Conservation (phyloP, 2,888 invertebrate species). For the Drosophila subquinaria region DNA sequence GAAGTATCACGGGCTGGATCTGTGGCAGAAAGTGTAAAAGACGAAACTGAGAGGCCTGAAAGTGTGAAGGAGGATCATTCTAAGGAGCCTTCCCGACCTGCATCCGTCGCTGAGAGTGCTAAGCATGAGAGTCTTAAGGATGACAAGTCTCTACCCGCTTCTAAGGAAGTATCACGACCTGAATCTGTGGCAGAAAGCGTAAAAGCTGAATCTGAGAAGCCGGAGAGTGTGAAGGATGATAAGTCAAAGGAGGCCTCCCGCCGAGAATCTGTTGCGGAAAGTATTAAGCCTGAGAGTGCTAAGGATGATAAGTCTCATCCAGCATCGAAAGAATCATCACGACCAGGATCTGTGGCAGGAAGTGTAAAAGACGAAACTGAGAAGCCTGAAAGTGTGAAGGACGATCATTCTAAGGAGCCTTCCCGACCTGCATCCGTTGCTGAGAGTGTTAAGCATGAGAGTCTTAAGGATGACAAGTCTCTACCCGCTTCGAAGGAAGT, state of each 20-base stretch:
- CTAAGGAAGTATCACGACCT: no score
- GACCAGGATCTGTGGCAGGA: conserved; percentile 33
- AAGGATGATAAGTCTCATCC: conserved; percentile 34
- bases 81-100: no score
- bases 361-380: conserved; percentile 9
- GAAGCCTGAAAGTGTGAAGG: conserved; percentile 11
- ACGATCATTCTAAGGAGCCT: conserved; percentile 43
- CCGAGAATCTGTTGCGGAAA: conserved; percentile 40
- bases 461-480: conserved; percentile 25
- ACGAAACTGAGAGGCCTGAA: no score
- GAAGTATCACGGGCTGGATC: no score
- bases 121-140: no score
- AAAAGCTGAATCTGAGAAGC: no score
- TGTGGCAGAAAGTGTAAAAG: no score
- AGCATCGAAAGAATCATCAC: conserved; percentile 39
- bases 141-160: no score
- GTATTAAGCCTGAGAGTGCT: conserved; percentile 17
- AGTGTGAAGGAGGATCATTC: no score
- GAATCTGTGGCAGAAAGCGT: no score
- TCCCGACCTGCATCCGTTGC: conserved; percentile 35
- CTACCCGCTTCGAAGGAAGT: background rate
- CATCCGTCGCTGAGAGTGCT: no score
- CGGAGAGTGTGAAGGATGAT: no score
- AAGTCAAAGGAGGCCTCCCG: conserved; percentile 37
- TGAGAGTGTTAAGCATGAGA: conserved; percentile 32